Evolutionary conservation across 2,888 invertebrate genomes (phyloP), one percentile per base, ranked within the genome.

Genomic region (Lepetodrilus schrolli): DNA sequence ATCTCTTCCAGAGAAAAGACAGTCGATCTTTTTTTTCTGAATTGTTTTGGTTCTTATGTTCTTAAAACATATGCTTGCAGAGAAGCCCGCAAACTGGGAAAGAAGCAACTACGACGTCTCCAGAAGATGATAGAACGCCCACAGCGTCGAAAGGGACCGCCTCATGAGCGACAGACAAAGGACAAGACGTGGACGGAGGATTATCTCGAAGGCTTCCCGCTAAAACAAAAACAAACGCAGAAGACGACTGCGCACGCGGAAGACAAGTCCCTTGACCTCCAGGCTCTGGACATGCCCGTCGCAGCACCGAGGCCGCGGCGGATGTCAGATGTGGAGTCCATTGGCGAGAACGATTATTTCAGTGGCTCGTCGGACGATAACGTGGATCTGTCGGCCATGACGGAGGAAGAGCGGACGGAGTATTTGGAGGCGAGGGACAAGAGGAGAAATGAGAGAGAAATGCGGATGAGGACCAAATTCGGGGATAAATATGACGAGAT

Each of bases 381-480:
- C 34, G 78, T 74, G 10, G 73, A 75, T 13, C 74, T 89, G 68
- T 80, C 84, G 7, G 86, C 86, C 50, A 86, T 89, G 83, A 89
- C 87, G 8, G 87, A 85, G 72, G 86, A 85, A 49, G 88, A 89
- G 78, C 82, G 83, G 73, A 74, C 81, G 68, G 82, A 82, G 51
- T 89, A 88, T 74, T 74, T 87, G 10, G 82, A 76, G 5, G 84
- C 84, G 34, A 84, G 83, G 43, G 87, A 94, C 90, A 94, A 94
- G 86, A 94, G 94, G 90, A 94, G 94, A 91, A 93, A 93, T 80
- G 95, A 94, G 92, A 94, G 95, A 92, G 95, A 89, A 74, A 80
- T 81, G 51, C 78, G 83, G 36, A 76, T 83, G 49, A 58, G 87
- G 66, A 89, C 89, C 72, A 90, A 90, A 81, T 90, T 88, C 71